Evolutionary conservation across 2,888 invertebrate genomes (phyloP), one percentile per base, ranked within the genome.

Genomic region (Cheilosia pagana): DNA sequence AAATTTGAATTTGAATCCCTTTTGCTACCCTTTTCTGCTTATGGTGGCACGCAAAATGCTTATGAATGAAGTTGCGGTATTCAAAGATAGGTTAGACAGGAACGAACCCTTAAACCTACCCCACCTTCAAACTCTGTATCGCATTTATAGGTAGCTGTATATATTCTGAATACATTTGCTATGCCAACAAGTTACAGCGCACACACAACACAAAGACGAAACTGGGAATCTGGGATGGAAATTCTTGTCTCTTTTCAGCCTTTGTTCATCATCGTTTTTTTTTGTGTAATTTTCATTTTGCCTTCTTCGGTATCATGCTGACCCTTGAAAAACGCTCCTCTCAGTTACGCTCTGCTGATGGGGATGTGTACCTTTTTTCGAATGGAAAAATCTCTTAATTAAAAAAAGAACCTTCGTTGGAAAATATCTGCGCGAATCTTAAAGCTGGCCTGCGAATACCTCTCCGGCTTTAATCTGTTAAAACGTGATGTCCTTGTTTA

Each of bases 51-150:
- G 75, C 85, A 85, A 76, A 85, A 81, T 76, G 75, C 75, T 85
- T 81, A 85, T 85, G 85, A 85, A 81, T 85, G 81, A 76, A 85
- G 75, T 75, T 85, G 81, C 50, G 85, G 81, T 71, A 72, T 76
- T 81, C 71, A 67, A 70, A 75, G 85, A 71, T 60, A 79, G 81
- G 74, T 70, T 72, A 72, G 67, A 25, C 70, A 62, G 65, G 62
- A 62, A 50, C 63, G 62, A 10, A 53, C 31, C 19, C 25, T 65
- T 31, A 53, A 60, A 45, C 43, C 55, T 63, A 57, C 39, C 77
- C 45, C 59, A 65, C 23, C 53, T 76, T 70, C 35, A 0, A 0
- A 39, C 62, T 68, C 25, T 63, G 43, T 63, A 68, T 68, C 55
- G 65, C 35, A 12, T 3, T 3, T 35, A 35, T 8, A 12, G 35